A percentile compares a stretch with the other conserved stretches of the same genome.
These are phyloP conservation scores for Periophthalmus magnuspinnatus DNA, from an alignment of 2,797 vertebrate species.

Conservation along the genomic window DNA sequence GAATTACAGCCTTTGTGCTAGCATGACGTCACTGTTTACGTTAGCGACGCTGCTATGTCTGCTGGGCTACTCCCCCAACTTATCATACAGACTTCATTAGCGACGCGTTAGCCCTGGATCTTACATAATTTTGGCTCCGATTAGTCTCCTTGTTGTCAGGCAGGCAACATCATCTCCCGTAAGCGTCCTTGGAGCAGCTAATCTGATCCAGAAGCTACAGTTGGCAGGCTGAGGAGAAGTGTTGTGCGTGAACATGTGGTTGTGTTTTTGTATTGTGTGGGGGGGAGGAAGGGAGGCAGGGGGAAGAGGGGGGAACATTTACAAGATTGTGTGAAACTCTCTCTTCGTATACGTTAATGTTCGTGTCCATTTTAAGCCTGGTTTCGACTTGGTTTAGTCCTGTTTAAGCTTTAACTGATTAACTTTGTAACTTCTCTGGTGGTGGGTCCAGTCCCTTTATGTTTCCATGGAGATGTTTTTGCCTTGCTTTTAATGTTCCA, in stretches of 20 bases:
- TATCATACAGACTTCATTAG: background rate
- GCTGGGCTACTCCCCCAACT: background rate
- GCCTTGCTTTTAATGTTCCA: too few species aligned
- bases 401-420: too few species aligned
- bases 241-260: constrained; percentile 49
- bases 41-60: background rate
- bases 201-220: background rate
- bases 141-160: background rate
- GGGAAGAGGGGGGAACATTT: constrained; percentile 15
- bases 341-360: background rate
- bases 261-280: constrained; percentile 27
- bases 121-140: background rate
- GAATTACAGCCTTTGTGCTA: background rate
- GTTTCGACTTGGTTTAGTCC: background rate
- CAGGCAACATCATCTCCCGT: background rate
- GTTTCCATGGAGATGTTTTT: too few species aligned
- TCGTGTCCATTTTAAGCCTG: background rate
- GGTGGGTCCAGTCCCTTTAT: too few species aligned
- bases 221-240: background rate
- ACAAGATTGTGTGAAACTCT: constrained; percentile 10
- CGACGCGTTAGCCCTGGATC: too few species aligned
- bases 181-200: constrained; percentile 1
- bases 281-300: background rate
- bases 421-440: too few species aligned
- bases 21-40: constrained; percentile 5